Percentiles rank a stretch among this genome's conserved stretches.
Evolutionary conservation across 2,888 invertebrate species (phyloP).

Genomic region (Strigamia crassipes): DNA sequence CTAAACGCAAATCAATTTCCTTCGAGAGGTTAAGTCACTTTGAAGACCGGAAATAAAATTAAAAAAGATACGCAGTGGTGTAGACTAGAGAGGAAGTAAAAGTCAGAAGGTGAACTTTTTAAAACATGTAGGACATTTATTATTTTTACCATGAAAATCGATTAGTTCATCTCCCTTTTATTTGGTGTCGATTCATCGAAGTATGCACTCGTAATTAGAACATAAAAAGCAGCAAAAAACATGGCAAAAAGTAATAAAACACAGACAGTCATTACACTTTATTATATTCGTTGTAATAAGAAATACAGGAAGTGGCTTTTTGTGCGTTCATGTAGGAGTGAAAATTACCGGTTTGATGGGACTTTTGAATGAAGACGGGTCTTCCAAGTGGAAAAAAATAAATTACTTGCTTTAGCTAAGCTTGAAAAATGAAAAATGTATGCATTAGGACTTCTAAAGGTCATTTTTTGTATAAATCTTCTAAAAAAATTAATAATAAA

Average conservation of each 20-base stretch:
- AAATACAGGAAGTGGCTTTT: not conserved
- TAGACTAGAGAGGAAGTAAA: not conserved
- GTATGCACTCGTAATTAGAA: not conserved
- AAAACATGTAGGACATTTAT: not conserved
- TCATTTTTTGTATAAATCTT: not conserved
- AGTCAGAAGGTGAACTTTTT: not conserved
- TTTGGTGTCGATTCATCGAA: not conserved
- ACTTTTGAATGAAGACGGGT: not conserved
- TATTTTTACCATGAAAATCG: not conserved
- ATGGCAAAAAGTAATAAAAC: not conserved
- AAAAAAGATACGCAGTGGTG: not conserved
- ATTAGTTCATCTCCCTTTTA: not conserved
- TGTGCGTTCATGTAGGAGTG: constrained; percentile 12
- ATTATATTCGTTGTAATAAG: constrained; percentile 1
- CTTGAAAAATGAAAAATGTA: not conserved
- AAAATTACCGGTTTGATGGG: constrained; percentile 14
- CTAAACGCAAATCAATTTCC: constrained; percentile 19
- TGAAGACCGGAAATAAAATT: constrained; percentile 4
- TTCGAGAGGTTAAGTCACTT: constrained; percentile 1
- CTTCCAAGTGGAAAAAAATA: constrained; percentile 32
- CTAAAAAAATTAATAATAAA: too few species aligned
- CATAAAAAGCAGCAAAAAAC: not conserved
- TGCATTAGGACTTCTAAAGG: constrained; percentile 8
- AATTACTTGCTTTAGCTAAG: constrained; percentile 1
- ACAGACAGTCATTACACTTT: not conserved